Percentiles rank a stretch among this genome's conserved stretches.
Evolutionary conservation across 1,140 invertebrate genomes (phyloP).

Genomic region (Brachionus rotundiformis): DNA sequence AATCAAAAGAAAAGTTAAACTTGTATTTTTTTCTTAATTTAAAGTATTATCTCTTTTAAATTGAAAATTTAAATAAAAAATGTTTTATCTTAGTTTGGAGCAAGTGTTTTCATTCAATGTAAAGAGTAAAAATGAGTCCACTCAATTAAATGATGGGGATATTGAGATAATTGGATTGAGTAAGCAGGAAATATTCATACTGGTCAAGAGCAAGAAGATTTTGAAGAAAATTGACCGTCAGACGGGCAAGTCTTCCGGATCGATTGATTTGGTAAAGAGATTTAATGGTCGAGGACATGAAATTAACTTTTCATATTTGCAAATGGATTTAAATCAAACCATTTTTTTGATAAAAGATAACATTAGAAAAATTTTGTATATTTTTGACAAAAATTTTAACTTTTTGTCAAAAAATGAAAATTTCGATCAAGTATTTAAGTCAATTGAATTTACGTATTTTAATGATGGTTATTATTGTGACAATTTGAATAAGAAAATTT

Average conservation of each 20-base stretch:
- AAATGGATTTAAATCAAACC: slow-evolving; percentile 11
- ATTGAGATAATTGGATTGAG: not conserved
- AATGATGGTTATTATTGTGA: slow-evolving; percentile 17
- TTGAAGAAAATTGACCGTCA: slow-evolving; percentile 16
- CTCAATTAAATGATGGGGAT: not conserved
- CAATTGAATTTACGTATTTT: not conserved
- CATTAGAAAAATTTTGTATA: not conserved
- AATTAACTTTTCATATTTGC: not conserved
- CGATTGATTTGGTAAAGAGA: slow-evolving; percentile 7
- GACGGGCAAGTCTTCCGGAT: not conserved
- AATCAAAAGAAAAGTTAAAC: slow-evolving; percentile 34
- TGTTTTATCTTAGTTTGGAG: not conserved
- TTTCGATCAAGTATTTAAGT: not conserved
- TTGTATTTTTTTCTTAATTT: slow-evolving; percentile 48
- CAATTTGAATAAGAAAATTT: slow-evolving; percentile 38
- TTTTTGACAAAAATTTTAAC: slow-evolving; percentile 21
- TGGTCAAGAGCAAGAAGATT: slow-evolving; percentile 5
- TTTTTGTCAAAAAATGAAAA: not conserved
- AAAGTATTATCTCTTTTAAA: not conserved
- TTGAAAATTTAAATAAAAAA: not conserved
- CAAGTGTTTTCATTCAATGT: slow-evolving; percentile 32
- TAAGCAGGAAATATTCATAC: not conserved
- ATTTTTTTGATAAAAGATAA: not conserved
- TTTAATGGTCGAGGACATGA: not conserved
- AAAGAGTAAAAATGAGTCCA: not conserved